Base-by-base conservation (phyloP, 2,888 invertebrate species). In the Reticulitermes lucifugus region DNA sequence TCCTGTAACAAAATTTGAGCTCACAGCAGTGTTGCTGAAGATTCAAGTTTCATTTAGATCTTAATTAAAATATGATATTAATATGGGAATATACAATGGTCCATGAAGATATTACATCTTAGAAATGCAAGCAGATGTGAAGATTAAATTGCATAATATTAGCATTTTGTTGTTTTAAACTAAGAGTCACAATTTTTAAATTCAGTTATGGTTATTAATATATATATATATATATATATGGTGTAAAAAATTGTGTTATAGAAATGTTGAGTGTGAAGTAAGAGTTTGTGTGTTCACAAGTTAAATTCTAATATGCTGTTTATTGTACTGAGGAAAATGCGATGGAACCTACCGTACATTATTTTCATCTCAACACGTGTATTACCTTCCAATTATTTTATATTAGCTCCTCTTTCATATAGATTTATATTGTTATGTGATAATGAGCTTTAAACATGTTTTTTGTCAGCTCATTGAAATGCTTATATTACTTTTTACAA, bases 401-500 rank as follows among this genome's bases (percentile, higher is more conserved):
- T 65, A 65, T 25, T 65, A 65, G 65, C 2, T 25, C 25, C n/a
- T 10, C 7, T 65, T 25, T 65, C n/a, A 12, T 65, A 25, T n/a
- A 7, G 65, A 65, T 65, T 65, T n/a, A 25, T 65, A 65, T 65
- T 65, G 65, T 65, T 65, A n/a, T 65, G 9, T 65, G 65, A 65
- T 55, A 5, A 55, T 9, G 65, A 5, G n/a, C n/a, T 25, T 65
- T 25, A 55, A 65, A 65, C 25, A 65, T 65, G 21, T 60, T 65
- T 60, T 25, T 65, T 65, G 6, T 65, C 65, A 10, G n/a, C n/a
- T 14, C 65, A 25, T 65, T 7, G 7, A 65, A 10, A 25, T 65
- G 65, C 65, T 65, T 65, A 65, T 65, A 25, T 65, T n/a, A n/a
- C 22, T 51, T 51, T 46, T 77, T 77, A 77, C 46, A 77, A 46